Conservation (phyloP, 2,113 vertebrate species). For the Sphyrna mokarran region DNA sequence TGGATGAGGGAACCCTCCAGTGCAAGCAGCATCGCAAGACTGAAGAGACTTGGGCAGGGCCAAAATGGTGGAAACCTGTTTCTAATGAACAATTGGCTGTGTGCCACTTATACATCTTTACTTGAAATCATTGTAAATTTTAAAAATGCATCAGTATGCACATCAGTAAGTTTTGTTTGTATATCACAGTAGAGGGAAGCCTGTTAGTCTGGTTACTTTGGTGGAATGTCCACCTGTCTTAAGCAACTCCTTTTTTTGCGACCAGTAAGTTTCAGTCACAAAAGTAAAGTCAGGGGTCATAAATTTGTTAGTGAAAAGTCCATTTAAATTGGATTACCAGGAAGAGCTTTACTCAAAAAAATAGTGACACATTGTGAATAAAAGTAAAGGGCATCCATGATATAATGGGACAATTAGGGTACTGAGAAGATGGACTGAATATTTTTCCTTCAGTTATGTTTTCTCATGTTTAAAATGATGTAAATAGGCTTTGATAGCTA, state of each 20-base stretch:
- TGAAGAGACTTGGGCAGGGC: not conserved
- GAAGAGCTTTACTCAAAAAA: not conserved
- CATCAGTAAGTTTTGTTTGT: not conserved
- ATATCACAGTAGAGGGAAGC: conserved; percentile 1
- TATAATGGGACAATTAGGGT: not conserved
- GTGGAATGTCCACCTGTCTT: not conserved
- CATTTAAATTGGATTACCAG: not conserved
- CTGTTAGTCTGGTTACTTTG: not conserved
- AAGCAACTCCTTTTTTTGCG: not conserved
- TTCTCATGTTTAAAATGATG: conserved; percentile 23
- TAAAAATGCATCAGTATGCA: not conserved
- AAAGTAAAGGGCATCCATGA: not conserved
- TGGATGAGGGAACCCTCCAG: not conserved
- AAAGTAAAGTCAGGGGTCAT: not conserved
- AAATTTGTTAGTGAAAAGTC: not conserved
- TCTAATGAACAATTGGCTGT: not conserved
- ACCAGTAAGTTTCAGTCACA: not conserved
- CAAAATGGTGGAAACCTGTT: not conserved
- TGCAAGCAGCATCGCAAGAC: not conserved
- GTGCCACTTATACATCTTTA: conserved; percentile 9
- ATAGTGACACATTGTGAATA: not conserved
- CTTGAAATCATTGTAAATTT: conserved; percentile 33
- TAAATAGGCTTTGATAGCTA: conserved; percentile 26
- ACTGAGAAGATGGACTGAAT: not conserved
- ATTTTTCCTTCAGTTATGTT: not conserved